A percentile compares a stretch with the other conserved stretches of the same genome.
Conservation (phyloP, 2,113 vertebrate genomes). For the Pholis gunnellus region DNA sequence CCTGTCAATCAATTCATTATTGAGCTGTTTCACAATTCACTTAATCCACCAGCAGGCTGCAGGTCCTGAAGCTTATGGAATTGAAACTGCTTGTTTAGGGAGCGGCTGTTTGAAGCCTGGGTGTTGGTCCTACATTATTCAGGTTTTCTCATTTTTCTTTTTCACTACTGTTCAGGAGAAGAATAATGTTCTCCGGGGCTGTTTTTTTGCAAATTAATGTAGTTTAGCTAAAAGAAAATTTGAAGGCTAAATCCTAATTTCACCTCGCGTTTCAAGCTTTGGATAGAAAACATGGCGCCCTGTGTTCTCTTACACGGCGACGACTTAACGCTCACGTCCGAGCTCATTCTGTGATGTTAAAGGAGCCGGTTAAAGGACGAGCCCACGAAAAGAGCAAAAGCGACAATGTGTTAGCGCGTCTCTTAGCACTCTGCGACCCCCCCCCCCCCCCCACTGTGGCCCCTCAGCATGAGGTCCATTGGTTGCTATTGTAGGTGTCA, state of each 20-base stretch:
- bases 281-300: background rate
- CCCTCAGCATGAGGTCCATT: background rate
- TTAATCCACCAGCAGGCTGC: constrained; percentile 68
- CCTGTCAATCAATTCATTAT: constrained; percentile 78
- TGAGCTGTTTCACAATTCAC: constrained; percentile 74
- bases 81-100: constrained; percentile 52
- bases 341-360: background rate
- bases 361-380: background rate
- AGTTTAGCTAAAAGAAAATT: constrained; percentile 9
- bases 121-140: constrained; percentile 39
- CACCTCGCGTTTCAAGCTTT: background rate
- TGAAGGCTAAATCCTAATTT: constrained; percentile 9
- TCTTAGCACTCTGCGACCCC: background rate
- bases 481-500: background rate
- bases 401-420: background rate
- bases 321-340: background rate
- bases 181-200: background rate
- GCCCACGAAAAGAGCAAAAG: background rate
- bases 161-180: background rate
- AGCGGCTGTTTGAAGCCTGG: constrained; percentile 34
- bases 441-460: background rate
- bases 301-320: no score
- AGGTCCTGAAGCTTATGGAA: constrained; percentile 54
- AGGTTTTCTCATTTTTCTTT: constrained; percentile 30
- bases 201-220: constrained; percentile 22